Base-by-base conservation (phyloP, 2,113 vertebrate species). In the Lutjanus erythropterus region DNA sequence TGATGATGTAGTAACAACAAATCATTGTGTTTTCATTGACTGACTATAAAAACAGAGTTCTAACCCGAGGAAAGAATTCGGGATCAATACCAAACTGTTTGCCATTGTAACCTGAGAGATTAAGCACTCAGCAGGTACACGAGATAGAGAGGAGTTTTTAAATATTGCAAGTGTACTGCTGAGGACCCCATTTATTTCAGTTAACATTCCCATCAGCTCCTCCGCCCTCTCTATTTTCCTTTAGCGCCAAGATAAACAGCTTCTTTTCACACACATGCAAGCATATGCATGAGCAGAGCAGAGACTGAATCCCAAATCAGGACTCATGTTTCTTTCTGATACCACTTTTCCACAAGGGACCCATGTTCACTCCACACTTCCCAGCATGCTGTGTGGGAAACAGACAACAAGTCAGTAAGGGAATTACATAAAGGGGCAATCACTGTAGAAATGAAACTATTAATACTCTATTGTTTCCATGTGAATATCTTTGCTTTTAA, bases 361-460 rank as follows among this genome's bases (percentile, higher is more conserved):
- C 37, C 5, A 31, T 11, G 37, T 46, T 81, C 46, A 44, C 10
- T 4, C 12, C 42, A 11, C 3, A 1, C n/a, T 52, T 50, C 55
- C 65, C 12, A 31, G 42, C 61, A 67, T 16, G 50, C 52, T 59
- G 71, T 39, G 71, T 62, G 46, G 56, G 64, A 81, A 61, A 61
- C 19, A 18, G 41, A 6, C 9, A 27, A 21, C 56, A 14, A 8
- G n/a, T 39, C 58, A 61, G 19, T 18, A 49, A 53, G 33, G 31
- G 33, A 69, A 53, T 23, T 9, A 25, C 14, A 25, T 37, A 47
- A 47, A 1, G 1, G 0, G 21, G 5, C 6, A 21, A 64, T 12
- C 23, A 29, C 0, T 64, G 14, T 19, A 31, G 21, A 29, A 27
- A 44, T 7, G 9, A 8, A 7, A 44, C 35, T 12, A 41, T 16